Evolutionary conservation across 2,113 vertebrate species (phyloP).

Genomic region (Hippocampus comes): DNA sequence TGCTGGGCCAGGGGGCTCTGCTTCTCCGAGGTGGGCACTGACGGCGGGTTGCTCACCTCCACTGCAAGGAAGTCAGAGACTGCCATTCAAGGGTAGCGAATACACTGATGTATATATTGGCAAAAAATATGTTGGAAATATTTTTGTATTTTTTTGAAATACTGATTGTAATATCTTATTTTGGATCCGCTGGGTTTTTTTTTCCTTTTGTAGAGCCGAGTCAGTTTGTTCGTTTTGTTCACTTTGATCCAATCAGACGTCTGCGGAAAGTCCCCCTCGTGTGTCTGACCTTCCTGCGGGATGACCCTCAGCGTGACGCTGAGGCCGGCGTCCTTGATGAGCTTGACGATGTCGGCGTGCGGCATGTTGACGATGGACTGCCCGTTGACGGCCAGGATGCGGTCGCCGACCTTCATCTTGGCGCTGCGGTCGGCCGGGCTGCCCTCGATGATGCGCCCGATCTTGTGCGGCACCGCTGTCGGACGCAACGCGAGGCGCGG

Average conservation of each 20-base stretch:
- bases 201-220: too few relatives aligned
- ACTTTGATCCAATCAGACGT: neutral
- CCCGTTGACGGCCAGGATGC: constrained; percentile 94
- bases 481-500: constrained; percentile 16
- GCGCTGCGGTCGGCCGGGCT: constrained; percentile 95
- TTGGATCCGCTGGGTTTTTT: too few relatives aligned
- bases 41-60: constrained; percentile 90
- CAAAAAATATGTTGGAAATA: too few relatives aligned
- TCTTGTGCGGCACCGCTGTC: constrained; percentile 94
- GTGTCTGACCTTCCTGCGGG: constrained; percentile 90
- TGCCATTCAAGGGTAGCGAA: too few relatives aligned
- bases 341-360: constrained; percentile 97
- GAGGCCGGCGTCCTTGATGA: constrained; percentile 98
- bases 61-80: constrained; percentile 15
- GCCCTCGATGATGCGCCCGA: constrained; percentile 96
- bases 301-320: constrained; percentile 95
- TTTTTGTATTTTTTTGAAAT: too few relatives aligned
- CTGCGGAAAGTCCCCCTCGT: neutral
- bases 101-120: too few relatives aligned
- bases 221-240: too few relatives aligned
- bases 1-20: constrained; percentile 92
- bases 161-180: too few relatives aligned
- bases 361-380: constrained; percentile 98
- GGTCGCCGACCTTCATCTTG: constrained; percentile 95
- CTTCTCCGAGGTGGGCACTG: constrained; percentile 89